These are phyloP conservation scores for Botia kubotai DNA, from an alignment of 2,797 vertebrate genomes.

Conservation along the genomic window DNA sequence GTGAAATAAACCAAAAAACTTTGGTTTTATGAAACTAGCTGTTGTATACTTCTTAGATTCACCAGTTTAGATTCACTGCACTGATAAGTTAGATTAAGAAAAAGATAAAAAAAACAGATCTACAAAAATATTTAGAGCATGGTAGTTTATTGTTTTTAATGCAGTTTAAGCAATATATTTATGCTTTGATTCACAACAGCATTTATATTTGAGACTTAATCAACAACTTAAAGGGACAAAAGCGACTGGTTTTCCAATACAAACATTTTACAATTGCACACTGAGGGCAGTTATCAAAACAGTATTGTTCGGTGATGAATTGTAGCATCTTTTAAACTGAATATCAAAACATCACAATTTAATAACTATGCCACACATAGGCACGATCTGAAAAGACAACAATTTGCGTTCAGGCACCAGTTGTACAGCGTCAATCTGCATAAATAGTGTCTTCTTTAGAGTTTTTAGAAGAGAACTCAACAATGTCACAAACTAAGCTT, in stretches of 20 bases:
- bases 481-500: too few relatives aligned
- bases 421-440: slow-evolving; percentile 3
- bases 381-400: slow-evolving; percentile 1
- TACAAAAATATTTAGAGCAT: background rate
- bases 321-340: slow-evolving; percentile 6
- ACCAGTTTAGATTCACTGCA: too few relatives aligned
- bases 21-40: too few relatives aligned
- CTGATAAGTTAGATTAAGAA: background rate
- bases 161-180: slow-evolving; percentile 26
- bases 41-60: background rate
- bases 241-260: slow-evolving; percentile 40
- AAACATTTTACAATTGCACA: slow-evolving; percentile 21
- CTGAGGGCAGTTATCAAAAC: slow-evolving; percentile 25
- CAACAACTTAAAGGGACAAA: slow-evolving; percentile 50
- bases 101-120: background rate
- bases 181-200: slow-evolving; percentile 27
- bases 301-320: slow-evolving; percentile 1
- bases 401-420: slow-evolving; percentile 9
- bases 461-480: too few relatives aligned
- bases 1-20: too few relatives aligned
- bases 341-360: slow-evolving; percentile 22
- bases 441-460: background rate
- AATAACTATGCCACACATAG: background rate
- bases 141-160: slow-evolving; percentile 25
- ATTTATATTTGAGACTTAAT: background rate